Evolutionary conservation across 1,140 invertebrate species (phyloP), one percentile per base, ranked within the genome.

Genomic region (Ceratitis capitata): DNA sequence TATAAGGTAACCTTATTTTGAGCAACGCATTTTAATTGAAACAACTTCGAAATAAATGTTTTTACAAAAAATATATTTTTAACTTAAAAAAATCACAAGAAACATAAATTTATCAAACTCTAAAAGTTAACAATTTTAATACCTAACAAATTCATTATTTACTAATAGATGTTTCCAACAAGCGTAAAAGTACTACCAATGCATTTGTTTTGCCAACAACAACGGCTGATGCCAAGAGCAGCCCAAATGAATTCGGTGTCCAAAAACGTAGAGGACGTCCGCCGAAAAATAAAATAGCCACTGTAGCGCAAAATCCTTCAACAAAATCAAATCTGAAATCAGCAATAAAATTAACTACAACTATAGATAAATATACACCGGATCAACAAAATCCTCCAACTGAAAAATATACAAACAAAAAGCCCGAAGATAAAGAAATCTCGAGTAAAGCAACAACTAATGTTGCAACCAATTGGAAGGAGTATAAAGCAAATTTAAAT

Each of bases 251-350:
- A 83, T 29, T 26, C 9, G 49, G 35, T 3, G 45, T 14, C 47
- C 82, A 83, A 84, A 85, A 85, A 26, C 84, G 85, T 26, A 26
- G 85, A 32, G 85, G 85, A 5, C 61, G 85, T n/a, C 83, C 85
- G 3, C 49, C 83, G n/a, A 86, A 84, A 82, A 61, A 45, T 42
- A 86, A 84, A 56, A 42, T 19, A 7, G 0, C n/a, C n/a, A n/a
- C 61, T 23, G 7, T 29, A 32, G 16, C 82, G 23, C 69, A 42
- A 47, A 78, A 4, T 35, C 16, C 35, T 69, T 19, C 32, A 19
- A 3, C 64, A 7, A 69, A 39, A 39, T 69, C 32, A 69, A 84
- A 49, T 16, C 12, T 26, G 10, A 84, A 61, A 16, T 23, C 19
- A 9, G 29, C 14, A 1, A 19, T 5, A 5, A 29, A 61, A 61